Evolutionary conservation across 2,888 invertebrate species (phyloP), one percentile per base, ranked within the genome.

Genomic region (Nasonovia ribisnigri): DNA sequence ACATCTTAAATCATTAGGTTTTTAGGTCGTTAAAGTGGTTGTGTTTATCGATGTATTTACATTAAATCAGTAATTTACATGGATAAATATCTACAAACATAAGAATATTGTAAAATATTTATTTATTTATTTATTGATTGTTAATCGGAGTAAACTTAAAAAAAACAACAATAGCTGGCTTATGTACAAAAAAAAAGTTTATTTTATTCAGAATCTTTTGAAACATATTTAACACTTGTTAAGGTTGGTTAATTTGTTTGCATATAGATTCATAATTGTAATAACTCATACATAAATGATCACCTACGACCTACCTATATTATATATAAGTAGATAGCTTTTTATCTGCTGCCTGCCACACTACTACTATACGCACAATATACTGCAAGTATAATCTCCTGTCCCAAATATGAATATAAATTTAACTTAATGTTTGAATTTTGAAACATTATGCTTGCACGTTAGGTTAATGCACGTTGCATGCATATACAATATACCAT

Each of bases 371-470:
- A 77, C 20, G 42, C 20, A 77, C 20, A 36, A n/a, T 67, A 67
- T n/a, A 67, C n/a, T n/a, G n/a, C 16, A 5, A 67, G 67, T n/a
- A n/a, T n/a, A n/a, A 36, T 36, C 77, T 6, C 77, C 36, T 77
- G 36, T 20, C 67, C 36, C 77, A 77, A 77, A 77, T 77, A 77
- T 77, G 36, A 77, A 77, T 77, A 77, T 77, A 77, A 77, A 42
- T 77, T 77, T 36, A 77, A 77, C 77, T 77, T 77, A 67, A 67
- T 67, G n/a, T 67, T 77, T 77, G 36, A 77, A 77, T 20, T 77
- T 77, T 20, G 5, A 77, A 77, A n/a, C n/a, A n/a, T n/a, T n/a
- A n/a, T n/a, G n/a, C n/a, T n/a, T n/a, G n/a, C n/a, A n/a, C n/a
- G n/a, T n/a, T n/a, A n/a, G n/a, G n/a, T n/a, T n/a, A n/a, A n/a